Evolutionary conservation across 1,140 invertebrate genomes (phyloP).

Genomic region (Brachionus manjavacas): DNA sequence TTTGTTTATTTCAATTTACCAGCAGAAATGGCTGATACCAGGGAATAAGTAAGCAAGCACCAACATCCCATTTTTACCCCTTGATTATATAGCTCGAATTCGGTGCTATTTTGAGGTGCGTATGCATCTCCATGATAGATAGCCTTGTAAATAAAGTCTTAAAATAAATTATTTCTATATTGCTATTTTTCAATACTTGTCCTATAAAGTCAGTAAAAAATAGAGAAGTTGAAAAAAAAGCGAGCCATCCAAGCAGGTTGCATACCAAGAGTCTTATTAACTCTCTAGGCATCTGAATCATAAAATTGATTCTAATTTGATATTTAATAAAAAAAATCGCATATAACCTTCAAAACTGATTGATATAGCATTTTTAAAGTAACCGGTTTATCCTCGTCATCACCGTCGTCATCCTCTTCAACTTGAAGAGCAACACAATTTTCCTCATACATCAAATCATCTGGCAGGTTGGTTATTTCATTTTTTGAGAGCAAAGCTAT

Average conservation of each 20-base stretch:
- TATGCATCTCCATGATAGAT: constrained; percentile 59
- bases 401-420: background rate
- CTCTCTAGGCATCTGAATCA: constrained; percentile 12
- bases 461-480: constrained; percentile 11
- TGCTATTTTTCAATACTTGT: background rate
- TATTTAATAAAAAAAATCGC: background rate
- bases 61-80: constrained; percentile 61
- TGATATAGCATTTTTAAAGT: constrained; percentile 23
- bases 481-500: background rate
- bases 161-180: background rate
- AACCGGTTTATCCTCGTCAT: constrained; percentile 38
- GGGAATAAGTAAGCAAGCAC: constrained; percentile 59
- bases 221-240: constrained; percentile 29
- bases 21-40: constrained; percentile 57
- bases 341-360: background rate
- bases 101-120: constrained; percentile 50
- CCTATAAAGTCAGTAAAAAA: constrained; percentile 39
- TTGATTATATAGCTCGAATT: constrained; percentile 56
- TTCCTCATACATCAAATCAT: constrained; percentile 15
- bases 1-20: background rate
- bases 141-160: constrained; percentile 47
- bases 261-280: background rate
- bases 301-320: background rate
- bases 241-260: constrained; percentile 33
- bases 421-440: background rate